Evolutionary conservation across 2,888 invertebrate species (phyloP), one percentile per base, ranked within the genome.

Genomic region (Cerastis rubricosa): DNA sequence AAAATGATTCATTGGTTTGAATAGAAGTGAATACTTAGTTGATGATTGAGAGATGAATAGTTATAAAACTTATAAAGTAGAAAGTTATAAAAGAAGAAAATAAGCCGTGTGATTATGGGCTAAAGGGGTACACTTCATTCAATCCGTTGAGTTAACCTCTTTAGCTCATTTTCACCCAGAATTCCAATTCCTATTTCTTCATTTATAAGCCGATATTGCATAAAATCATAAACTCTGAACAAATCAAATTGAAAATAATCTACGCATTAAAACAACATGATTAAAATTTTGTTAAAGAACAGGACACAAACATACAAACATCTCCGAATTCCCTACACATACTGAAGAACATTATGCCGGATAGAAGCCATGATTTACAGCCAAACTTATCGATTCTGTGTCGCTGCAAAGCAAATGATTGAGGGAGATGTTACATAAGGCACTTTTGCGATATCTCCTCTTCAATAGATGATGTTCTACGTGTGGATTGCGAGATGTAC

Each of bases 401-500:
- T 76, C 76, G 71, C 57, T 64, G 64, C 74, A 79, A 77, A 79
- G 83, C 75, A 78, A 76, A 78, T 87, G 78, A 86, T 85, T 75
- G 83, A 87, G 83, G 57, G 73, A 72, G 57, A 80, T 64, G 65
- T 73, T 83, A 74, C 66, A 72, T 78, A 74, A 79, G 74, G 74
- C 68, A 75, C 61, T 80, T 80, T 74, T 65, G 67, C 47, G 71
- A 83, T 76, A 72, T 74, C 64, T 73, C 74, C 54, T 29, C 71
- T 71, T 71, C 78, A 76, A 87, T 72, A 71, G 70, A 85, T 85
- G 74, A 82, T 76, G 74, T 84, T 79, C 64, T 80, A 75, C 71
- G 80, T 86, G 80, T 78, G 83, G 70, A 74, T 74, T 70, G 68
- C 35, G 67, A 65, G 40, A 69, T 72, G 74, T 71, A 81, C 70